Conservation (phyloP, 2,113 vertebrate genomes). For the Syngnathus scovelli region DNA sequence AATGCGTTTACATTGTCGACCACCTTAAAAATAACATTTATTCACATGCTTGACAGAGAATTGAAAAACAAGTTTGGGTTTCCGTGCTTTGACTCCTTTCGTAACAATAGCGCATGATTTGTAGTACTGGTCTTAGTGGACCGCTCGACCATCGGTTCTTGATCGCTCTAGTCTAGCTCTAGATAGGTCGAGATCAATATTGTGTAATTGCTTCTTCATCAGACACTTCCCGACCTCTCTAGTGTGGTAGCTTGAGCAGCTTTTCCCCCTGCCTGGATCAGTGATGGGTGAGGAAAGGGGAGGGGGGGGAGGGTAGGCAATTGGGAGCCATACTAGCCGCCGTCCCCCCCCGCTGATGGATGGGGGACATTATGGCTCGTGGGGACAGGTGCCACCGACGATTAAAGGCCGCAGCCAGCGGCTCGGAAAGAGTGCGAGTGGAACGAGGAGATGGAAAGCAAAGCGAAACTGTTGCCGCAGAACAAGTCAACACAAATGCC, state of each 20-base stretch:
- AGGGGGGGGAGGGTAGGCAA: background rate
- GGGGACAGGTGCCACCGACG: constrained; percentile 70
- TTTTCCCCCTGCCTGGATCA: constrained; percentile 34
- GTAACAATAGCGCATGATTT: too few relatives aligned
- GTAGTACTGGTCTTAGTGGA: background rate
- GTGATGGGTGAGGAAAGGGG: background rate
- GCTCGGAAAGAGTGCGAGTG: constrained; percentile 66
- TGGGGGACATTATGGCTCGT: constrained; percentile 69
- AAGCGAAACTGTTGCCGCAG: constrained; percentile 63
- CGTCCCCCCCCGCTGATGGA: constrained; percentile 64
- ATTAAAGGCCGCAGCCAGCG: constrained; percentile 70
- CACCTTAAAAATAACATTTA: too few relatives aligned
- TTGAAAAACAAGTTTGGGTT: too few relatives aligned
- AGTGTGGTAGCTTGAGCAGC: constrained; percentile 38
- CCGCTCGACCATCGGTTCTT: background rate
- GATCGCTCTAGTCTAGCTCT: background rate
- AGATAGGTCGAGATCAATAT: constrained; percentile 37
- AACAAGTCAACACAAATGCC: constrained; percentile 66
- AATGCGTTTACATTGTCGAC: too few relatives aligned
- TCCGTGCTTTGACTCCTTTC: too few relatives aligned
- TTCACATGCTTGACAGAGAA: too few relatives aligned
- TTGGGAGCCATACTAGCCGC: constrained; percentile 35
- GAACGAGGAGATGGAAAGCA: constrained; percentile 47
- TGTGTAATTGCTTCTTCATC: constrained; percentile 10
- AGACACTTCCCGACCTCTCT: constrained; percentile 21